A percentile compares a stretch with the other conserved stretches of the same genome.
Conservation (phyloP, 2,113 vertebrate species). For the Promerops cafer region DNA sequence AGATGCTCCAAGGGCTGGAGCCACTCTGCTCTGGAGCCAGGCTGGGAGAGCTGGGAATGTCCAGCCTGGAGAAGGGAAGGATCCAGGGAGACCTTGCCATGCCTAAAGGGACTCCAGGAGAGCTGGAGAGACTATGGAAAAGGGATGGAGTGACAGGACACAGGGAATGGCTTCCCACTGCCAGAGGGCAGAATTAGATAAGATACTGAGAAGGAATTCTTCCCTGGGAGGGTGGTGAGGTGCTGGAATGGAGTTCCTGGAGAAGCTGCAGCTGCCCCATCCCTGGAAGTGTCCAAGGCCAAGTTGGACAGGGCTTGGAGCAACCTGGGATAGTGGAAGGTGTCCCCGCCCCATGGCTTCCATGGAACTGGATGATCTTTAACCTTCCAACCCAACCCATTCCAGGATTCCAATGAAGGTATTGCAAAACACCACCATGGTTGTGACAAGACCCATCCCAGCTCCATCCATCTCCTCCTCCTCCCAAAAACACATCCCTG, state of each 20-base stretch:
- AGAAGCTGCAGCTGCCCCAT: not conserved
- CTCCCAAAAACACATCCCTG: not conserved
- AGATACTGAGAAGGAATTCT: not conserved
- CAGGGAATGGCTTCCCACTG: not conserved
- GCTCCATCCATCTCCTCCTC: not conserved
- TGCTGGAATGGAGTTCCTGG: accelerated
- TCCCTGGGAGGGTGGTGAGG: not conserved
- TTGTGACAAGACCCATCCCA: not conserved
- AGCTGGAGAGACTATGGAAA: not conserved
- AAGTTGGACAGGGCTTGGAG: accelerated
- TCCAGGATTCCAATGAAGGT: not conserved
- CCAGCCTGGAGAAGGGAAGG: not conserved
- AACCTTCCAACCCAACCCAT: not conserved
- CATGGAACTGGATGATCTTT: not conserved
- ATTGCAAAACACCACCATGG: accelerated
- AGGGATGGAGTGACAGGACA: not conserved
- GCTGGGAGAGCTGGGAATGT: not conserved
- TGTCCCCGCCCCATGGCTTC: not conserved
- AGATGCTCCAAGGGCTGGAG: accelerated
- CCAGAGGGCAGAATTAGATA: not conserved
- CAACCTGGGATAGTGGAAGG: accelerated
- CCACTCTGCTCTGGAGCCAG: accelerated
- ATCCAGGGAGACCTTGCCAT: accelerated
- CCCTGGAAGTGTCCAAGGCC: not conserved
- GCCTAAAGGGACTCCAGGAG: not conserved